Base-by-base conservation (phyloP, 2,113 vertebrate species). In the Serilophus lunatus region DNA sequence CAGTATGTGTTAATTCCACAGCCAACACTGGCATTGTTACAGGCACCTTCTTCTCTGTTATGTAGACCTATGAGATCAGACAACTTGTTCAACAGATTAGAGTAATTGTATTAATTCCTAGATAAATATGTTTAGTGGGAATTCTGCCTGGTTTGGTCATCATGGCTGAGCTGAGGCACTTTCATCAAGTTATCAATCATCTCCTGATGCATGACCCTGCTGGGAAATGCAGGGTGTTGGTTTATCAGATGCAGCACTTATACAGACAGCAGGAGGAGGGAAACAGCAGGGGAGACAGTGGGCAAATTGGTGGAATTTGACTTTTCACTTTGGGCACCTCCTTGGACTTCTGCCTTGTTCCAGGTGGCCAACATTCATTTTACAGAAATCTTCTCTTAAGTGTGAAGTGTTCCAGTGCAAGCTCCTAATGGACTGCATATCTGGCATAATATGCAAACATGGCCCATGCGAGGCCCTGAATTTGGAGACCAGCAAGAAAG, bases 81-180 rank as follows among this genome's bases (percentile, higher is more conserved):
- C 94, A 97, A 97, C 38, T 92, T 95, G 92, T 97, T 90, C 92
- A 94, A 74, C 63, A 90, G 92, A 97, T 96, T 98, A 95, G 60
- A 96, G 85, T 95, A 97, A 95, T 94, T 97, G 83, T 91, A 91
- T 86, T 94, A 92, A 88, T 71, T 96, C 94, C 91, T 96, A 93
- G 81, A 94, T 60, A 87, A 84, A 96, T 88, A 83, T 10, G 15
- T 91, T 89, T 95, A 84, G 68, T 60, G 76, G 82, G 89, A 97
- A 96, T 97, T 96, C 79, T 94, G 92, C 59, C 79, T 96, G 54
- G 42, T 96, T 97, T 95, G 94, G 76, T 59, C 84, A 91, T 95
- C 89, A 69, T 49, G 38, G 70, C 76, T 86, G 81, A 96, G 79
- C 24, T 59, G n/a, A 96, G 19, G 36, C 66, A 91, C 54, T 96